A percentile compares a stretch with the other conserved stretches of the same genome.
Evolutionary conservation across 2,113 vertebrate genomes (phyloP).

Genomic region (Todiramphus chloris): DNA sequence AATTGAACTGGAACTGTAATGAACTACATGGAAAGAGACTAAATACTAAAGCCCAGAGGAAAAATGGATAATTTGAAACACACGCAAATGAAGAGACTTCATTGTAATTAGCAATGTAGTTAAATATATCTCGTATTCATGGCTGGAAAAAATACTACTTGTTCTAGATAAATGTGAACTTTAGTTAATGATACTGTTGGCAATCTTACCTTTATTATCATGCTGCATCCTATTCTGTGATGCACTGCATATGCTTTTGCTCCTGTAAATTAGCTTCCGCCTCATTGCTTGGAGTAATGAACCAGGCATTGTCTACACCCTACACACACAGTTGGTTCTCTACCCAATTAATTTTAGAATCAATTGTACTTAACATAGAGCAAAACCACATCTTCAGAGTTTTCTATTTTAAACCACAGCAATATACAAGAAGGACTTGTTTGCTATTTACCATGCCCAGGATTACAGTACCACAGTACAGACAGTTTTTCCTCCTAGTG

Average conservation of each 20-base stretch:
- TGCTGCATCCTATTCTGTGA: neutral
- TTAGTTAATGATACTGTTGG: slow-evolving; percentile 16
- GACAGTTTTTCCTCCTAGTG: neutral
- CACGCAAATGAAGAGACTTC: neutral
- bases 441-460: neutral
- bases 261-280: slow-evolving; percentile 25
- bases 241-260: neutral
- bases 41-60: neutral
- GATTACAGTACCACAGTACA: neutral
- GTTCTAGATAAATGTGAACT: slow-evolving; percentile 19
- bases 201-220: slow-evolving; percentile 6
- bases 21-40: neutral
- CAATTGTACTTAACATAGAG: neutral
- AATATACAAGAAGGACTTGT: neutral
- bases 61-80: neutral
- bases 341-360: slow-evolving; percentile 12
- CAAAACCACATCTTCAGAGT: neutral
- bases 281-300: slow-evolving; percentile 9
- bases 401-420: neutral
- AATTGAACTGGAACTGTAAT: neutral
- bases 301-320: neutral
- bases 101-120: slow-evolving; percentile 1
- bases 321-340: neutral
- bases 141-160: neutral
- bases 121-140: neutral